Evolutionary conservation across 2,888 invertebrate genomes (phyloP).

Genomic region (Seira musarum): DNA sequence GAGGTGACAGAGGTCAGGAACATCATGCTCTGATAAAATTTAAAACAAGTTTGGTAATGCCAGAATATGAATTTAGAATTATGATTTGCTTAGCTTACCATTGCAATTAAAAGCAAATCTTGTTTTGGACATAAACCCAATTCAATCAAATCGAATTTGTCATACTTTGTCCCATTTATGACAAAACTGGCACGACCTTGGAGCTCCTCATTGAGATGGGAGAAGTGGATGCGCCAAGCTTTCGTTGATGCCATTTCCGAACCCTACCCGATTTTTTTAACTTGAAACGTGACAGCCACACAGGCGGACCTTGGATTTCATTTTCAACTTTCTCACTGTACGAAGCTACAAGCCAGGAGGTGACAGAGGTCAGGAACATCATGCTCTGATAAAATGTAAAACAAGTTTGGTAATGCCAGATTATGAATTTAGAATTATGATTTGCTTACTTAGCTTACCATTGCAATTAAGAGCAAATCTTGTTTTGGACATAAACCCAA

Average conservation of each 20-base stretch:
- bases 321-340: constrained; percentile 31
- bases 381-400: background rate
- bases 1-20: constrained; percentile 9
- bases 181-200: background rate
- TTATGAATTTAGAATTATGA: no score
- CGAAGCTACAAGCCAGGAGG: constrained; percentile 16
- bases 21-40: background rate
- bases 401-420: background rate
- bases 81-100: constrained; percentile 2
- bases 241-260: constrained; percentile 18
- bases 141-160: constrained; percentile 14
- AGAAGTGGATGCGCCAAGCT: background rate
- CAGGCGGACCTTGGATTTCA: constrained; percentile 29
- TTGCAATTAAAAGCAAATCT: constrained; percentile 5
- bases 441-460: constrained; percentile 8
- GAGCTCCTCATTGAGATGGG: background rate
- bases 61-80: no score
- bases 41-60: background rate
- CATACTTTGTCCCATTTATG: constrained; percentile 11
- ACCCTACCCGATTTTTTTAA: constrained; percentile 14
- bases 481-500: constrained; percentile 36
- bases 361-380: constrained; percentile 9
- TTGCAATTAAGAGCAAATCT: constrained; percentile 3
- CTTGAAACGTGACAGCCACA: constrained; percentile 34
- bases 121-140: constrained; percentile 36